These are phyloP conservation scores for Notothenia coriiceps DNA, from an alignment of 2,113 vertebrate species.

Conservation along the genomic window DNA sequence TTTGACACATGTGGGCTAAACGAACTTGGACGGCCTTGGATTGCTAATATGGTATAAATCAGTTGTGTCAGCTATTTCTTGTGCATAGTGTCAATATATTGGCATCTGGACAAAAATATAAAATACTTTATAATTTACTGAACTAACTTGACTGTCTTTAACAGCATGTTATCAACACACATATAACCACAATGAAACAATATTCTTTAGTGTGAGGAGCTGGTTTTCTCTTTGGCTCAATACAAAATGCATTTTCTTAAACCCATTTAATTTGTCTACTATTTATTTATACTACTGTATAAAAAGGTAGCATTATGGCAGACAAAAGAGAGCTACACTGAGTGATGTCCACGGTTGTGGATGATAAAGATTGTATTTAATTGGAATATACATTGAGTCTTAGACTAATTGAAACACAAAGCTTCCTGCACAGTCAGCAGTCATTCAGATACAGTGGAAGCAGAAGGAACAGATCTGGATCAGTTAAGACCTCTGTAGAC, in stretches of 20 bases:
- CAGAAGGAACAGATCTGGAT: not conserved
- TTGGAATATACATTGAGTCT: conserved; percentile 11
- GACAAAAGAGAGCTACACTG: not conserved
- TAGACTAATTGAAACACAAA: not conserved
- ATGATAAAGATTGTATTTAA: conserved; percentile 19
- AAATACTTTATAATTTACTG: not conserved
- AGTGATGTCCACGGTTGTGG: not conserved
- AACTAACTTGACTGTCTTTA: not conserved
- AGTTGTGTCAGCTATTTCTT: not conserved
- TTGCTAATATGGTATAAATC: not conserved
- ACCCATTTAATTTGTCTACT: not conserved
- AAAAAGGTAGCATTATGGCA: not conserved
- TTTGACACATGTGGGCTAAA: too few species aligned
- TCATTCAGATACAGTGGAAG: not conserved
- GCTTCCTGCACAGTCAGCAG: not conserved
- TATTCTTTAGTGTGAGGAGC: not conserved
- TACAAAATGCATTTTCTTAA: not conserved
- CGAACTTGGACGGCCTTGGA: not conserved
- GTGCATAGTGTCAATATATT: not conserved
- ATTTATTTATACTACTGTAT: not conserved
- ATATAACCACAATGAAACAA: too few species aligned
- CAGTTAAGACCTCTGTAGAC: not conserved
- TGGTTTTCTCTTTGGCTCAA: not conserved
- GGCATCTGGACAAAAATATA: not conserved
- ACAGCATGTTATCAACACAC: not conserved